Conservation (phyloP, 2,797 vertebrate genomes). For the Scarus forsteni region DNA sequence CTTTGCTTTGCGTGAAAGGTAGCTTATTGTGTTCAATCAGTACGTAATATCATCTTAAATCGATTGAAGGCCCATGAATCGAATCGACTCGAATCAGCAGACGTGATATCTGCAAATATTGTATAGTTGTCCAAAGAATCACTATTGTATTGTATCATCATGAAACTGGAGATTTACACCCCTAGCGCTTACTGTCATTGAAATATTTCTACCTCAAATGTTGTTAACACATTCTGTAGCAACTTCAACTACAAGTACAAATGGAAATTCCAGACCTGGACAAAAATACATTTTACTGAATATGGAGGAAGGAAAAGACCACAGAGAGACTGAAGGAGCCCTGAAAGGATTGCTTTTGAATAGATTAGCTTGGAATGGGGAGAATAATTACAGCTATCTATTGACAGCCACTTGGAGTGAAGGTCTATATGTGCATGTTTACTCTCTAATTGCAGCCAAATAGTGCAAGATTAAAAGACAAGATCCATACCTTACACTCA, state of each 20-base stretch:
- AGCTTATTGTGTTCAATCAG: too few species aligned
- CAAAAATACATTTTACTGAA: not conserved
- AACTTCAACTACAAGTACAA: too few species aligned
- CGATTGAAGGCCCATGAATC: too few species aligned
- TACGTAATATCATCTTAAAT: too few species aligned
- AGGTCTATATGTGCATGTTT: slow-evolving; percentile 59
- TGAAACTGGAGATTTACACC: too few species aligned
- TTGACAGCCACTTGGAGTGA: slow-evolving; percentile 47
- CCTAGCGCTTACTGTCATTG: not conserved
- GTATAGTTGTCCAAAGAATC: too few species aligned
- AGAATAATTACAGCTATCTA: slow-evolving; percentile 55
- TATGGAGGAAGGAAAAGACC: not conserved
- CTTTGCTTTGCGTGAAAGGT: too few species aligned
- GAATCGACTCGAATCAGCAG: too few species aligned
- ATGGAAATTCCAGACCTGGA: not conserved
- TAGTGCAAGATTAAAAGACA: slow-evolving; percentile 40
- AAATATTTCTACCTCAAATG: not conserved
- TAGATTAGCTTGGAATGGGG: slow-evolving; percentile 38
- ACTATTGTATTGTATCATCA: too few species aligned
- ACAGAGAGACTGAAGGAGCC: not conserved
- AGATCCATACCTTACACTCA: slow-evolving; percentile 46
- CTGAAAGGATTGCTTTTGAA: slow-evolving; percentile 19
- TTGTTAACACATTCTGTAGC: not conserved
- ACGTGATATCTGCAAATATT: too few species aligned
- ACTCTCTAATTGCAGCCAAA: slow-evolving; percentile 35